These are phyloP conservation scores for Syngnathus scovelli DNA, from an alignment of 2,113 vertebrate species.

Conservation along the genomic window DNA sequence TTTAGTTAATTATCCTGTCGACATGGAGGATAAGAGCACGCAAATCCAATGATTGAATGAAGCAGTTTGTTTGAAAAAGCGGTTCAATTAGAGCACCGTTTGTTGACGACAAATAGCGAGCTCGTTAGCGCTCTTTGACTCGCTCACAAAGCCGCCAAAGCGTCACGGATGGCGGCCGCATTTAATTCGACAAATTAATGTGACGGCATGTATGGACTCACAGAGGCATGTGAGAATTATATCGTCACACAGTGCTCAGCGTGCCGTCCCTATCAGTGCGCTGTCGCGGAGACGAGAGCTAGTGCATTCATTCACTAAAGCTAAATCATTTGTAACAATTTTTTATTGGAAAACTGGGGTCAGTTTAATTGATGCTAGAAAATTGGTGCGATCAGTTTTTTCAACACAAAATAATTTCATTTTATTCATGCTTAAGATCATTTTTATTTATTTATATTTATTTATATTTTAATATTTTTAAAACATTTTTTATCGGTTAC, in stretches of 20 bases:
- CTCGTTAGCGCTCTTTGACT: background rate
- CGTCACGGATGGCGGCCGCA: background rate
- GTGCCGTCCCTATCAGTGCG: background rate
- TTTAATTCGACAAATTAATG: too few species aligned
- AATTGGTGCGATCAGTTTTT: too few species aligned
- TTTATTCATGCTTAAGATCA: too few species aligned
- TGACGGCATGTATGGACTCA: background rate
- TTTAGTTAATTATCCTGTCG: background rate
- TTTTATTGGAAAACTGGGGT: background rate
- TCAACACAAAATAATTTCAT: too few species aligned
- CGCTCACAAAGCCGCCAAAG: background rate
- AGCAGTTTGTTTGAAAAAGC: background rate
- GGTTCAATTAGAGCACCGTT: background rate
- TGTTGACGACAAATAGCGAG: background rate
- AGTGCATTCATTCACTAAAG: background rate
- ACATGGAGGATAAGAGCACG: background rate
- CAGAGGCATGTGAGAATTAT: background rate
- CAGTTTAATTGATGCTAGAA: too few species aligned
- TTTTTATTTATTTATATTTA: too few species aligned
- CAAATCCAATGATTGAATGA: background rate
- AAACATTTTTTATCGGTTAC: too few species aligned
- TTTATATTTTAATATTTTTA: too few species aligned
- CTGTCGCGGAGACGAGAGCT: background rate
- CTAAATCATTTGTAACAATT: background rate
- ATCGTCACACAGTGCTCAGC: background rate